These are phyloP conservation scores for Brachyhypopomus occidentalis DNA, from an alignment of 2,113 vertebrate species.

Conservation along the genomic window DNA sequence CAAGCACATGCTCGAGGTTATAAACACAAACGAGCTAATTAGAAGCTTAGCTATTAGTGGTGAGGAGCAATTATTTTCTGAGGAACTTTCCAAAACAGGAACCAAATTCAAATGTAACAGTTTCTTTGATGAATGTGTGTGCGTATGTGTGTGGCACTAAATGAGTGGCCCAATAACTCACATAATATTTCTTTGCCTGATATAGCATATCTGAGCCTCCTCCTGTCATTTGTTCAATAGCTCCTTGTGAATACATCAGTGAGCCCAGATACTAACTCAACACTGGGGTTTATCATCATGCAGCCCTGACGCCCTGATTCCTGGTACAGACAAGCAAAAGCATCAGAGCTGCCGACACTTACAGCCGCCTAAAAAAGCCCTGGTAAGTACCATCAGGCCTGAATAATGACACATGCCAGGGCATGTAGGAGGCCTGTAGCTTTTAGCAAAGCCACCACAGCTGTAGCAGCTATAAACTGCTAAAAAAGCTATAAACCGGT, in stretches of 20 bases:
- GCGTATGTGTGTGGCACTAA: background rate
- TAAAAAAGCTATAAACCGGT: slow-evolving; percentile 35
- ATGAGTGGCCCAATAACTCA: background rate
- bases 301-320: background rate
- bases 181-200: background rate
- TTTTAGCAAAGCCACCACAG: slow-evolving; percentile 26
- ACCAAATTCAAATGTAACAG: background rate
- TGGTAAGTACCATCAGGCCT: slow-evolving; percentile 13
- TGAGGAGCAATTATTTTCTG: background rate
- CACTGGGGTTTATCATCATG: background rate
- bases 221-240: background rate
- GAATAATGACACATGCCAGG: slow-evolving; percentile 19
- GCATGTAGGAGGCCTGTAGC: slow-evolving; percentile 42
- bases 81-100: background rate
- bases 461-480: slow-evolving; percentile 7
- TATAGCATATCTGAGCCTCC: background rate
- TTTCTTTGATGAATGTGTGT: background rate
- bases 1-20: slow-evolving; percentile 16
- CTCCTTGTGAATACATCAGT: background rate
- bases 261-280: background rate
- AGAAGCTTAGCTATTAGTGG: background rate
- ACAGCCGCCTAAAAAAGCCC: slow-evolving; percentile 26
- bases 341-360: slow-evolving; percentile 15
- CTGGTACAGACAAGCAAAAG: slow-evolving; percentile 19
- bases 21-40: slow-evolving; percentile 11